Evolutionary conservation across 2,113 vertebrate genomes (phyloP), one percentile per base, ranked within the genome.

Genomic region (Synodontis membranacea): DNA sequence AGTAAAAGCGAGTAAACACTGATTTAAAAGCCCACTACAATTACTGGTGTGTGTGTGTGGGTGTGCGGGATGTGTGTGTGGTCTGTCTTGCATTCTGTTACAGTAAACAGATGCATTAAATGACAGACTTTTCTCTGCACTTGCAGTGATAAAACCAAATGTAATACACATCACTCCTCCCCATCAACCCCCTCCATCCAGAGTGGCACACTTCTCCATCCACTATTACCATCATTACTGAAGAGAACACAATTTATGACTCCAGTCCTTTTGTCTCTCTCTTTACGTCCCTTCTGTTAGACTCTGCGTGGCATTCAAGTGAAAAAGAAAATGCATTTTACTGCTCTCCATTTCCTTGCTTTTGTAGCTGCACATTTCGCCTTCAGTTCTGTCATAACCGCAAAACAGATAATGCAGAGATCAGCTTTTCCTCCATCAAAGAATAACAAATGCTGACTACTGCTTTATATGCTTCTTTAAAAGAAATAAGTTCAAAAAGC

Each of bases 141-240:
- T 48, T 58, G 42, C 52, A 37, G 80, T 78, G 72, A 81, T 84
- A 86, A 91, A 92, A 92, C 87, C 88, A 86, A 74, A 86, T 90
- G 92, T 91, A 90, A 91, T 86, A 84, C 90, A 91, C 92, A 93
- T 93, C 91, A 91, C 90, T 84, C 93, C 92, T 86, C 93, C 93
- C 90, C 93, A 89, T 88, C 92, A 74, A 23, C 78, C 81, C n/a
- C 31, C 28, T 68, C 70, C 86, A 83, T 88, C 56, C 79, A 42
- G 60, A 88, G 39, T 52, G 84, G 54, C 89, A 89, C 80, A 89
- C 89, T 85, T 83, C 37, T 81, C 50, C 75, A 68, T 82, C 76
- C 89, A 66, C 37, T 34, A 64, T 50, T 37, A 28, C 48, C 19
- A 56, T 88, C 90, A 91, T 93, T 92, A 93, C 93, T 93, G 92